Base-by-base conservation (phyloP, 2,113 vertebrate species). In the Nymphicus hollandicus region DNA sequence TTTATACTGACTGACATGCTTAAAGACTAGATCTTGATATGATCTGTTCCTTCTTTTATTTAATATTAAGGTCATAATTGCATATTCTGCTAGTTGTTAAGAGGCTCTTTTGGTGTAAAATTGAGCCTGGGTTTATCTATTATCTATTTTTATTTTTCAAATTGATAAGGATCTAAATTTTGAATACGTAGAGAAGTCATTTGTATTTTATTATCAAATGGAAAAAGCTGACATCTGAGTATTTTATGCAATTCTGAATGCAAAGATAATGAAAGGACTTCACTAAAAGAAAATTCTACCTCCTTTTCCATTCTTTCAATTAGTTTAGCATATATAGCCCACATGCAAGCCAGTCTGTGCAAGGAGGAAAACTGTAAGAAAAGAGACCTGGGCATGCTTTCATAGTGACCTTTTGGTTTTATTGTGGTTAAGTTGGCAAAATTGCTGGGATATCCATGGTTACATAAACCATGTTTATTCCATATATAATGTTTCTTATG, bases 361-460 rank as follows among this genome's bases (percentile, higher is more conserved):
- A 77, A 7, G 35, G 41, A 79, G 8, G 13, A 70, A 74, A 78
- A 66, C 11, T 14, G 1, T 31, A 49, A 13, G 23, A 66, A 31
- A 11, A 39, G 17, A 33, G 1, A 25, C 2, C 2, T 60, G 35
- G 19, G 19, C 41, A 43, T 12, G 1, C 0, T 35, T 70, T 74
- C 29, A 18, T 28, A 55, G 8, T 37, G 44, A 35, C 3, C 11
- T 73, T 72, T 53, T n/a, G 2, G 4, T 13, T 91, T 72, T 25
- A 7, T 88, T 77, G 69, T 73, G 9, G 86, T 77, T 78, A 89
- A 73, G 56, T 35, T 2, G 23, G 8, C 4, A 16, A 35, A 63
- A 49, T 4, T 37, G 5, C 17, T 47, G 35, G 15, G 19, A 29
- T 73, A 74, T 8, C 6, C 3, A 7, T 46, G 19, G 6, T 71